Evolutionary conservation across 2,797 vertebrate genomes (phyloP).

Genomic region (Serranus cabrilla): DNA sequence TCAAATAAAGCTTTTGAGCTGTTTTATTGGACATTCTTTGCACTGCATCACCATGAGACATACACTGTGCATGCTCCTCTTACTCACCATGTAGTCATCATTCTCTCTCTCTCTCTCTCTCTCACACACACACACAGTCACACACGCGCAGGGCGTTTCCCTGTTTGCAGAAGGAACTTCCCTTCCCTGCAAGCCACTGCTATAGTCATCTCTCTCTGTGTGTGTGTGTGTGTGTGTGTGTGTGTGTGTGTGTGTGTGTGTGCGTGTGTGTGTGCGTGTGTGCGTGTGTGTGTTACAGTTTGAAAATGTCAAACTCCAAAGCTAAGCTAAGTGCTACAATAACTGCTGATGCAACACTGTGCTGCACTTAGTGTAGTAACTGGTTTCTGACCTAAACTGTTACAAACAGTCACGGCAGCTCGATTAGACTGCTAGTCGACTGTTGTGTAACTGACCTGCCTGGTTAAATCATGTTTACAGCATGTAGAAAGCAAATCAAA

Average conservation of each 20-base stretch:
- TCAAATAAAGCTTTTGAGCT: constrained; percentile 6
- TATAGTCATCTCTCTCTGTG: constrained; percentile 35
- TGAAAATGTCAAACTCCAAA: constrained; percentile 31
- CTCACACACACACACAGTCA: constrained; percentile 25
- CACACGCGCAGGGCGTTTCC: constrained; percentile 60
- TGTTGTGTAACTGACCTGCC: neutral
- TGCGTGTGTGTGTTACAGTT: neutral
- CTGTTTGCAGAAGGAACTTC: constrained; percentile 69
- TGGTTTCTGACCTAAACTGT: neutral
- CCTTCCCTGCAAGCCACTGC: constrained; percentile 52
- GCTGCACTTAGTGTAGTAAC: constrained; percentile 13
- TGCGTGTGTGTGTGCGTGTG: neutral
- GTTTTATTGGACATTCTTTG: neutral
- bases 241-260: neutral
- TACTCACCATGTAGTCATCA: constrained; percentile 37
- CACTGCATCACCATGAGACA: constrained; percentile 3
- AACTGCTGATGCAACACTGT: constrained; percentile 38
- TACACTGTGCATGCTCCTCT: constrained; percentile 30
- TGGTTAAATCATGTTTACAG: neutral
- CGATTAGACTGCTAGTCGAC: too few species aligned
- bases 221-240: constrained; percentile 20
- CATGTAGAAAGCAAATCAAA: neutral
- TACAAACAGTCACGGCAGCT: neutral
- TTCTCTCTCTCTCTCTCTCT: too few species aligned
- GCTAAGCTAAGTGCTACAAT: neutral